phyloP scores from a whole-genome alignment of 2,888 invertebrate genomes.

The Ischnus inquisitorius region DNA sequence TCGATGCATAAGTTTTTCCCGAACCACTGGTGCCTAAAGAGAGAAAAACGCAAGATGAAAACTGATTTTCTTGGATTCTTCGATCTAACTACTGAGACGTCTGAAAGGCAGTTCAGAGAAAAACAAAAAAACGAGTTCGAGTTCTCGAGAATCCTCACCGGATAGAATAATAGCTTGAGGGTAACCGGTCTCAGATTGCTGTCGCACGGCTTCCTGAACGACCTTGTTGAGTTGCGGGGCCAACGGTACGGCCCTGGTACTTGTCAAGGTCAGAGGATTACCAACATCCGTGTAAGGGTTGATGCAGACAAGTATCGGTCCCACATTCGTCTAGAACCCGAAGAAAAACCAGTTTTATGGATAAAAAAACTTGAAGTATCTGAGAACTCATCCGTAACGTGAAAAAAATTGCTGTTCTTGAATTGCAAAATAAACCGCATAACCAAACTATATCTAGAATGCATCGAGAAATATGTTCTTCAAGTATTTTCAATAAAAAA shows the following conservation, averaged over 20 bases:
- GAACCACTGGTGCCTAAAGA: conserved; percentile 94
- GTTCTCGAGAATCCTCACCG: conserved; percentile 86
- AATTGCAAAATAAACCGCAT: too few relatives aligned
- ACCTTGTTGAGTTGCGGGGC: conserved; percentile 95
- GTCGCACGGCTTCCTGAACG: conserved; percentile 96
- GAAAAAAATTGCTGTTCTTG: too few relatives aligned
- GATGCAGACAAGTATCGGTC: conserved; percentile 95
- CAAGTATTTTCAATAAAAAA: too few relatives aligned
- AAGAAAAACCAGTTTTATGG: conserved; percentile 7
- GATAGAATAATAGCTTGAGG: conserved; percentile 97
- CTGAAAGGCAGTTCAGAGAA: not conserved
- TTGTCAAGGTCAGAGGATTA: conserved; percentile 94
- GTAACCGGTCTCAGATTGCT: conserved; percentile 97
- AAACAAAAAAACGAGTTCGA: conserved; percentile 1
- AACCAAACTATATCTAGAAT: too few relatives aligned
- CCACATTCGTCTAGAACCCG: conserved; percentile 94
- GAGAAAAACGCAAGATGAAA: not conserved
- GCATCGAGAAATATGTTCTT: too few relatives aligned
- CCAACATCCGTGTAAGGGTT: conserved; percentile 96
- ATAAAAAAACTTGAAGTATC: not conserved
- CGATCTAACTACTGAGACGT: not conserved
- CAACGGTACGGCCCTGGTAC: conserved; percentile 90
- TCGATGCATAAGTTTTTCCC: conserved; percentile 97
- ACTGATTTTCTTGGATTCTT: not conserved
- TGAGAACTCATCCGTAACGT: too few relatives aligned